Conservation (phyloP, 1,140 invertebrate genomes). For the Diachasmimorpha longicaudata region DNA sequence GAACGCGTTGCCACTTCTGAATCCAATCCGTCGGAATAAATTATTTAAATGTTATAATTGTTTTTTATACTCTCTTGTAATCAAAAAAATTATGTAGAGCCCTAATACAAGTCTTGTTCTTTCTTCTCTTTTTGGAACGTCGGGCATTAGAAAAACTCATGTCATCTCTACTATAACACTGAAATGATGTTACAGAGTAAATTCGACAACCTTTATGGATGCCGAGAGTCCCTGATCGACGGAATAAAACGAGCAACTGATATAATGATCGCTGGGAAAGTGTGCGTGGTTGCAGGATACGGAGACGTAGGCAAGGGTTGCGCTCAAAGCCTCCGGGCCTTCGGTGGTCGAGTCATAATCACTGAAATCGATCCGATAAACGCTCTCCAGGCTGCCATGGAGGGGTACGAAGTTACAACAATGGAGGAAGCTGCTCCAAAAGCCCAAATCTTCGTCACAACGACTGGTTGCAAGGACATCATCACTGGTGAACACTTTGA, state of each 20-base stretch:
- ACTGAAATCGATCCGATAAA: conserved; percentile 99
- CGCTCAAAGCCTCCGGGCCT: conserved; percentile 92
- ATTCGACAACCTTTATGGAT: conserved; percentile 99
- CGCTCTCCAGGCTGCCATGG: conserved; percentile 98
- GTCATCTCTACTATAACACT: too few relatives aligned
- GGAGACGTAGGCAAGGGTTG: conserved; percentile 99
- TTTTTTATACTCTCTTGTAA: too few relatives aligned
- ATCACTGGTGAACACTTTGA: conserved; percentile 87
- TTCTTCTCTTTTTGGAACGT: too few relatives aligned
- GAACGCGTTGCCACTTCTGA: not conserved
- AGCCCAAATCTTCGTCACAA: conserved; percentile 97
- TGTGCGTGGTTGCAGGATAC: conserved; percentile 96
- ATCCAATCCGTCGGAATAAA: too few relatives aligned
- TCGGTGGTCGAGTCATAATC: conserved; percentile 94
- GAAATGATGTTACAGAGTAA: conserved; percentile 77
- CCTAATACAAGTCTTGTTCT: too few relatives aligned
- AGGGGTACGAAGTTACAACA: conserved; percentile 96
- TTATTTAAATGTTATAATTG: too few relatives aligned
- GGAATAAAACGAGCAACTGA: conserved; percentile 99
- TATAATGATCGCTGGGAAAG: conserved; percentile 99
- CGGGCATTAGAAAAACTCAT: too few relatives aligned
- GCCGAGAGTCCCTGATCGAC: conserved; percentile 96
- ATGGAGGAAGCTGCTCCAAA: conserved; percentile 94
- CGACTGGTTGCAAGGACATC: conserved; percentile 97
- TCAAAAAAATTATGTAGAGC: too few relatives aligned